A percentile compares a stretch with the other conserved stretches of the same genome.
Evolutionary conservation across 2,888 invertebrate genomes (phyloP).

Genomic region (Drosophila helvetica): DNA sequence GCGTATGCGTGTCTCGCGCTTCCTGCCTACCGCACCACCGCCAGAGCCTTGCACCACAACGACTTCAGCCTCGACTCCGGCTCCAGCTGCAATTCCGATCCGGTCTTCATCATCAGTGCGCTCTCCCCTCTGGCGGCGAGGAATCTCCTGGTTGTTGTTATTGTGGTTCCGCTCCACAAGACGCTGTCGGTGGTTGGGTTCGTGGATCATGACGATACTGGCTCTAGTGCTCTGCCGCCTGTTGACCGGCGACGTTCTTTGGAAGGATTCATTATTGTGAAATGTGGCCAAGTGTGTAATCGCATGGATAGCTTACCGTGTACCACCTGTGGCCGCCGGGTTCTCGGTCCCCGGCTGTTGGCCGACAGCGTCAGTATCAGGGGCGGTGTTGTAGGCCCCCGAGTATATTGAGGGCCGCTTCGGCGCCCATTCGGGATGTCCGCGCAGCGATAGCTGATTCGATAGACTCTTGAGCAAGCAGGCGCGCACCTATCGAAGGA

Average conservation of each 20-base stretch:
- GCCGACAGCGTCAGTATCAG: slow-evolving; percentile 80
- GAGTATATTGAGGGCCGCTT: slow-evolving; percentile 83
- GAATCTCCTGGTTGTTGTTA: slow-evolving; percentile 44
- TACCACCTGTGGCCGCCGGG: slow-evolving; percentile 41
- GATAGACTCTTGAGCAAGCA: slow-evolving; percentile 84
- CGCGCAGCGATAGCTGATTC: slow-evolving; percentile 84
- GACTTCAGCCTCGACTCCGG: slow-evolving; percentile 23
- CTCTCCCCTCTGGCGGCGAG: neutral
- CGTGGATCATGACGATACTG: slow-evolving; percentile 63
- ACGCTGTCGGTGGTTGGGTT: slow-evolving; percentile 57
- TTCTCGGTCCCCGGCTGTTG: slow-evolving; percentile 70
- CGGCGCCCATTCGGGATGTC: slow-evolving; percentile 83
- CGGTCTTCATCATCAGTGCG: neutral
- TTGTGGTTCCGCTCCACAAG: slow-evolving; percentile 48
- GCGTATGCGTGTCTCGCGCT: slow-evolving; percentile 11
- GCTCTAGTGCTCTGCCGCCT: slow-evolving; percentile 62
- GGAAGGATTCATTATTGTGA: neutral
- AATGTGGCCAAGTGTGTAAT: neutral
- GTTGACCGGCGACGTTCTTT: slow-evolving; percentile 71
- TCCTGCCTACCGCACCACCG: slow-evolving; percentile 14
- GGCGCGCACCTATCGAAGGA: slow-evolving; percentile 82
- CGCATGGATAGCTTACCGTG: slow-evolving; percentile 59
- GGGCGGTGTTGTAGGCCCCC: slow-evolving; percentile 82
- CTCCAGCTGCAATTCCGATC: neutral
- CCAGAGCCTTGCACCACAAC: neutral